phyloP scores from a whole-genome alignment of 2,113 vertebrate species.

The Oreochromis niloticus region DNA sequence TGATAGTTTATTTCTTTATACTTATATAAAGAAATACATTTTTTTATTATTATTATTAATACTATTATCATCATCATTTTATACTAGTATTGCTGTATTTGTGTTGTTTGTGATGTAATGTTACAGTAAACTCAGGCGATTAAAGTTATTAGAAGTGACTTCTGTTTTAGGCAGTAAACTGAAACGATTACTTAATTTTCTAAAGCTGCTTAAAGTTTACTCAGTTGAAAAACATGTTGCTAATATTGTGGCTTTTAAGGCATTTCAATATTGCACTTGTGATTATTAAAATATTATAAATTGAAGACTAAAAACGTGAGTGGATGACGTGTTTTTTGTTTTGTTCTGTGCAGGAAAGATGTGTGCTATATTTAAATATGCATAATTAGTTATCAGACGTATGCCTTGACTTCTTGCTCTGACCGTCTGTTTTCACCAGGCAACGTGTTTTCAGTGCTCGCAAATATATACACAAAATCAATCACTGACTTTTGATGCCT shows the following conservation, averaged over 20 bases:
- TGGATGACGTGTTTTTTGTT: not conserved
- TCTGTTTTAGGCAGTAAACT: not conserved
- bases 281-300: not conserved
- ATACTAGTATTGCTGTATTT: not conserved
- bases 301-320: not conserved
- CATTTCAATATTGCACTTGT: not conserved
- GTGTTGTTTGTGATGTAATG: not conserved
- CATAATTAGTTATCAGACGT: not conserved
- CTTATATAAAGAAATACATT: not conserved
- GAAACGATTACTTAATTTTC: not conserved
- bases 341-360: not conserved
- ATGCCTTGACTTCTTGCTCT: not conserved
- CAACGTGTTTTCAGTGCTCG: not conserved
- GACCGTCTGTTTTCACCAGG: not conserved
- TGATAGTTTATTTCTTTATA: not conserved
- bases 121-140: not conserved
- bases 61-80: not conserved
- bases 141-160: not conserved
- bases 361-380: not conserved
- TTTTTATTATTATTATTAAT: rapidly evolving
- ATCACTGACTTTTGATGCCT: not conserved
- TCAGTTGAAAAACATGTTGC: not conserved
- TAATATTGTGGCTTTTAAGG: not conserved
- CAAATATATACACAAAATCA: not conserved
- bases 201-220: not conserved